These are phyloP conservation scores for Trichechus manatus DNA, from an alignment of 2,113 vertebrate genomes.

Conservation along the genomic window DNA sequence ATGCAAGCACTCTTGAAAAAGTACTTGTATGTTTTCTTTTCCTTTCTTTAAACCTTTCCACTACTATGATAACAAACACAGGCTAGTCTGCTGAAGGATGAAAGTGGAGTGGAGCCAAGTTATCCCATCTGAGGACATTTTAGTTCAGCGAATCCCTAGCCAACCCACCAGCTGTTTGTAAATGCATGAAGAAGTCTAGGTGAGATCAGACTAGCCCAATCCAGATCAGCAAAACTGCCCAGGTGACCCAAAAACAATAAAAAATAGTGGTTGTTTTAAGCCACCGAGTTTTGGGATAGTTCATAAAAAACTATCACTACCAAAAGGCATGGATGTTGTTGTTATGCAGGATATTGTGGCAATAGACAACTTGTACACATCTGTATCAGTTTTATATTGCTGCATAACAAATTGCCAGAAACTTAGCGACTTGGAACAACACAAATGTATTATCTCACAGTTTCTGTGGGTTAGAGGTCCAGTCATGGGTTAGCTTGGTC, in stretches of 20 bases:
- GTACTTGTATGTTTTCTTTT: not conserved
- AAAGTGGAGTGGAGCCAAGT: not conserved
- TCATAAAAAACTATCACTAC: no score
- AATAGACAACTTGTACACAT: not conserved
- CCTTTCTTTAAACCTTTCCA: not conserved
- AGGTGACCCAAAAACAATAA: no score
- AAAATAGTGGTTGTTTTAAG: no score
- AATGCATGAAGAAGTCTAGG: not conserved
- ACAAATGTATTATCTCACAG: no score
- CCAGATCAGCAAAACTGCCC: no score
- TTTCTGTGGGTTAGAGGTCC: no score
- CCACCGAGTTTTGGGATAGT: not conserved
- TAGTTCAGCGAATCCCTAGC: not conserved
- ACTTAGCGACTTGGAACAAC: not conserved
- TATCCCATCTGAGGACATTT: not conserved
- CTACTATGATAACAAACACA: not conserved
- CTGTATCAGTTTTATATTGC: not conserved
- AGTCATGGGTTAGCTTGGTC: no score
- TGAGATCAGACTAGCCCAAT: not conserved
- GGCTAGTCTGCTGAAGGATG: no score
- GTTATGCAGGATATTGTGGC: not conserved
- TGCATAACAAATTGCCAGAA: slow-evolving; percentile 11
- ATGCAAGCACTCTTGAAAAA: slow-evolving; percentile 13
- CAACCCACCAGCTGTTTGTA: not conserved
- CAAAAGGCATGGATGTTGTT: not conserved